Evolutionary conservation across 1,140 invertebrate species (phyloP).

Genomic region (Cotesia chilonis): DNA sequence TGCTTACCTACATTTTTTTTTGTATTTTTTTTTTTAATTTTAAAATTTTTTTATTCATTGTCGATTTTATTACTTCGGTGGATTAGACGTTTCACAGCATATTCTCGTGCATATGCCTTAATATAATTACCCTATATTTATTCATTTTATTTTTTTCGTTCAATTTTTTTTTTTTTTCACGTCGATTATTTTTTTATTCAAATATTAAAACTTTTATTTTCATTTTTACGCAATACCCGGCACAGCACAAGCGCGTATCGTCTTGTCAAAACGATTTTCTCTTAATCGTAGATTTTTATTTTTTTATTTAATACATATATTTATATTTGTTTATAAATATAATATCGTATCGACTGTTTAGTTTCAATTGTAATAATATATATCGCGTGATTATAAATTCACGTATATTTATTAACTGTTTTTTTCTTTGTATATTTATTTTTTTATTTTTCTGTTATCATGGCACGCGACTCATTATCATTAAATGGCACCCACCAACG

Average conservation of each 20-base stretch:
- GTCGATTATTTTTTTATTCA: slow-evolving; percentile 23
- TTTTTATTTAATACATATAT: slow-evolving; percentile 15
- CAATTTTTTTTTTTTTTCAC: background rate
- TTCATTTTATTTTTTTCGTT: background rate
- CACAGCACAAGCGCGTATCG: slow-evolving; percentile 13
- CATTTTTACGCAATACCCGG: slow-evolving; percentile 18
- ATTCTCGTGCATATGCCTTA: background rate
- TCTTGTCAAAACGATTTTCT: slow-evolving; percentile 13
- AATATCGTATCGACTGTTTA: too few species aligned
- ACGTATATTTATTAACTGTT: background rate
- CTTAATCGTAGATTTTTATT: slow-evolving; percentile 8
- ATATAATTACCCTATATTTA: slow-evolving; percentile 11
- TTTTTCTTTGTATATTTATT: slow-evolving; percentile 19
- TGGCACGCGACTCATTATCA: slow-evolving; percentile 24
- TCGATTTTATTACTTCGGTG: slow-evolving; percentile 49
- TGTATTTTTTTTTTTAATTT: slow-evolving; percentile 24
- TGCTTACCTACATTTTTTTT: slow-evolving; percentile 43
- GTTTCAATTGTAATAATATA: too few species aligned
- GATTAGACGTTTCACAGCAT: slow-evolving; percentile 29
- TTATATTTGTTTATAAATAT: too few species aligned
- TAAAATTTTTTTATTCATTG: slow-evolving; percentile 44
- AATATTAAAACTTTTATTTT: slow-evolving; percentile 13
- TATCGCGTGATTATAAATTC: background rate
- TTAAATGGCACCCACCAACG: slow-evolving; percentile 25
- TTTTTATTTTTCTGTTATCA: slow-evolving; percentile 2